Percentiles rank a stretch among this genome's conserved stretches.
These are phyloP conservation scores for Gymnopithys bicolor DNA, from an alignment of 2,797 vertebrate genomes.

Conservation along the genomic window DNA sequence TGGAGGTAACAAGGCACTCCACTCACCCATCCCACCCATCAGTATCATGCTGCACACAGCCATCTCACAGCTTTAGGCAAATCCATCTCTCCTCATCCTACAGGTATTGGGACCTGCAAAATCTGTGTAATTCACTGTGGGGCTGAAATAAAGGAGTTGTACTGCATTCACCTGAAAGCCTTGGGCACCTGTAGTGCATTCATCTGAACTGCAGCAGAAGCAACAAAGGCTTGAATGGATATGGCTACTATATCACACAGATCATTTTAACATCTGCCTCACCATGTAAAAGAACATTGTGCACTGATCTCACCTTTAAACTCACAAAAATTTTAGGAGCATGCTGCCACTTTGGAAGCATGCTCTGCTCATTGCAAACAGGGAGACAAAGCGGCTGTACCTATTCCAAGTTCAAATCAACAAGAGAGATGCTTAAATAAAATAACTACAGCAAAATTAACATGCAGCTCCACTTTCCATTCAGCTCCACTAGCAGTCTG, in stretches of 20 bases:
- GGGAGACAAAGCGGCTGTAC: background rate
- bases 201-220: background rate
- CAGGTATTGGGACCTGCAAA: background rate
- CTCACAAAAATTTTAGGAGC: background rate
- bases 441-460: background rate
- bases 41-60: fast-evolving
- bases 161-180: background rate
- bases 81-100: background rate
- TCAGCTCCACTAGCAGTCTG: background rate
- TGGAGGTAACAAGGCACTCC: background rate
- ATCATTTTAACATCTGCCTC: background rate
- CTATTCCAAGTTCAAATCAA: background rate
- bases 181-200: too few relatives aligned
- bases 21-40: background rate
- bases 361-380: background rate
- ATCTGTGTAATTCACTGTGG: background rate
- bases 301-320: background rate
- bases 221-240: background rate
- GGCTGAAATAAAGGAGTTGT: background rate
- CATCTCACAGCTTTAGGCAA: background rate
- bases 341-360: background rate
- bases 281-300: background rate
- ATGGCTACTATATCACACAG: background rate
- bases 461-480: fast-evolving
- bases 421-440: background rate